Conservation (phyloP, 2,797 vertebrate genomes). For the Acipenser transmontanus region DNA sequence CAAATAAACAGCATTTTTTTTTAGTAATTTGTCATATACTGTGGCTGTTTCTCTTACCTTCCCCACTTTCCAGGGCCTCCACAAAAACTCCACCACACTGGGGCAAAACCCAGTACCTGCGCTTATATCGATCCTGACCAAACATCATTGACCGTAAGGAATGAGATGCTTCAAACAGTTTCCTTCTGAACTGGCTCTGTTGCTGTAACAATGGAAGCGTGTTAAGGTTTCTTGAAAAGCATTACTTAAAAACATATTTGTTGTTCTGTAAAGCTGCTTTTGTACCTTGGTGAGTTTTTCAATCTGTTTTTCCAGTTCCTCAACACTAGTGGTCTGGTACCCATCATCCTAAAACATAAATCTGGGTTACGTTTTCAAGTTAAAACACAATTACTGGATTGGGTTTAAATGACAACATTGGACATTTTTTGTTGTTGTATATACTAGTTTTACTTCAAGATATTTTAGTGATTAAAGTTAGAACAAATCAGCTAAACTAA, state of each 20-base stretch:
- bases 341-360: constrained; percentile 74
- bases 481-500: too few relatives aligned
- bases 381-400: too few relatives aligned
- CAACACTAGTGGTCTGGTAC: constrained; percentile 74
- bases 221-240: background rate
- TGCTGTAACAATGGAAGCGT: constrained; percentile 61
- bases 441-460: too few relatives aligned
- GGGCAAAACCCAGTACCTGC: constrained; percentile 91
- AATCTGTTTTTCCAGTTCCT: constrained; percentile 89
- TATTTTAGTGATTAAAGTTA: too few relatives aligned
- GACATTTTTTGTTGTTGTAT: too few relatives aligned
- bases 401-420: too few relatives aligned
- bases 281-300: constrained; percentile 86
- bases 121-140: constrained; percentile 86
- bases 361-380: too few relatives aligned
- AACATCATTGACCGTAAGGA: constrained; percentile 83
- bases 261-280: background rate
- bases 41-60: constrained; percentile 57
- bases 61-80: constrained; percentile 81
- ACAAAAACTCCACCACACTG: constrained; percentile 86
- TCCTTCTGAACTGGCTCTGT: constrained; percentile 83
- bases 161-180: constrained; percentile 83
- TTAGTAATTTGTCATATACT: too few relatives aligned
- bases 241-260: background rate
- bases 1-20: too few relatives aligned